These are phyloP conservation scores for Brachionus sp. DNA, from an alignment of 1,140 invertebrate species.

Conservation along the genomic window DNA sequence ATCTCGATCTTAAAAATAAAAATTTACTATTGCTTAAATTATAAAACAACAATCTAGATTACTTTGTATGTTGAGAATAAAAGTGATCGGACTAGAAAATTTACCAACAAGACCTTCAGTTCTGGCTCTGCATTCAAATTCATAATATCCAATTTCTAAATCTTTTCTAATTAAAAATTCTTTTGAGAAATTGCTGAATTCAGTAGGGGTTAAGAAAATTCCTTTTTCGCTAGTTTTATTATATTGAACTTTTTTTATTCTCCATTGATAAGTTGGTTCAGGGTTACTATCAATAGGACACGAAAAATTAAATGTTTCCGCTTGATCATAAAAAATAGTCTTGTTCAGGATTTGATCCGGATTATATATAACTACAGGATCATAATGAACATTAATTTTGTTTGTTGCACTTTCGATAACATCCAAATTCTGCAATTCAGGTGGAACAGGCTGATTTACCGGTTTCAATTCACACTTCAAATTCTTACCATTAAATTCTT, in stretches of 20 bases:
- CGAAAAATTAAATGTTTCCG: background rate
- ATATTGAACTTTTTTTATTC: background rate
- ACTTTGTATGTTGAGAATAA: slow-evolving; percentile 3
- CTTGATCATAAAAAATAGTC: background rate
- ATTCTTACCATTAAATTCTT: background rate
- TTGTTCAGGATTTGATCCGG: background rate
- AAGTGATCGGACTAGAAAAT: background rate
- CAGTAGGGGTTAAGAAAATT: background rate
- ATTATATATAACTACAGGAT: background rate
- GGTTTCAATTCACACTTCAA: background rate
- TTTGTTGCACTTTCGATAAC: background rate
- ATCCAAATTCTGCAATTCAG: background rate
- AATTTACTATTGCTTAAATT: background rate
- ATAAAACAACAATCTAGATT: background rate
- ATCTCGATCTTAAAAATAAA: background rate
- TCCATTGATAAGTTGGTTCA: background rate
- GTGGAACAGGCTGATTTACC: background rate
- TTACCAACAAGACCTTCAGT: background rate
- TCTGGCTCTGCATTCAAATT: slow-evolving; percentile 27
- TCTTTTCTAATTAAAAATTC: slow-evolving; percentile 29
- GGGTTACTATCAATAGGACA: slow-evolving; percentile 35
- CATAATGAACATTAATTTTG: slow-evolving; percentile 38
- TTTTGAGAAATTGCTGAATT: background rate
- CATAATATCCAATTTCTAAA: slow-evolving; percentile 6
- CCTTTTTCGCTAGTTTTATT: background rate